A percentile compares a stretch with the other conserved stretches of the same genome.
Conservation (phyloP, 2,113 vertebrate genomes). For the Paramormyrops kingsleyae region DNA sequence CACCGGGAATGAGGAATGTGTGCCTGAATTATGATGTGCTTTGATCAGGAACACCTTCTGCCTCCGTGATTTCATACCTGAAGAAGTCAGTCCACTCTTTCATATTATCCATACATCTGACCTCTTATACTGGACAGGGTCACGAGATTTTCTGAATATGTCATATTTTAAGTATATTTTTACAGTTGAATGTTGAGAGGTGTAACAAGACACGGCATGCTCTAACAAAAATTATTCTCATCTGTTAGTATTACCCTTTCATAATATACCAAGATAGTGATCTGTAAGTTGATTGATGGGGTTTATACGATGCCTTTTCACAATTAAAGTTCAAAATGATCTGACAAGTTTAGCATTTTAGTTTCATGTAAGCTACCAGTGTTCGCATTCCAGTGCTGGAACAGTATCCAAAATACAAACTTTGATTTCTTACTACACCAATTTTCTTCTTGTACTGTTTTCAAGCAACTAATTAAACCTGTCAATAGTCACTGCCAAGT, state of each 20-base stretch:
- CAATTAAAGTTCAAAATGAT: neutral
- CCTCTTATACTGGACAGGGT: neutral
- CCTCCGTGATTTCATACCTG: neutral
- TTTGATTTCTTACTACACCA: neutral
- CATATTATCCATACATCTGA: neutral
- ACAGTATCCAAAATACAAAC: neutral
- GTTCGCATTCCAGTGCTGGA: neutral
- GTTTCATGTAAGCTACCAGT: neutral
- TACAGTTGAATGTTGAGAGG: neutral
- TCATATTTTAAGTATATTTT: neutral
- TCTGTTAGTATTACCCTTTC: neutral
- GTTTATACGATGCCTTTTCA: neutral
- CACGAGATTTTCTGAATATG: neutral
- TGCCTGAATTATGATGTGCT: neutral
- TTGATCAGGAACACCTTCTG: neutral
- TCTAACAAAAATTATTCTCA: neutral
- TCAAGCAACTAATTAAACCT: constrained; percentile 7
- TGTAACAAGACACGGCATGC: neutral
- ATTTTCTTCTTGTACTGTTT: neutral
- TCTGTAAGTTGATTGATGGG: neutral
- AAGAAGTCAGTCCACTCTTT: neutral
- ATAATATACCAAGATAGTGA: neutral
- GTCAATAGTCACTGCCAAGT: neutral
- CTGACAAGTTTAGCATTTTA: neutral
- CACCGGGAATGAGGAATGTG: neutral